Percentiles rank a stretch among this genome's conserved stretches.
Conservation (phyloP, 2,888 invertebrate species). For the Panorpa germanica region DNA sequence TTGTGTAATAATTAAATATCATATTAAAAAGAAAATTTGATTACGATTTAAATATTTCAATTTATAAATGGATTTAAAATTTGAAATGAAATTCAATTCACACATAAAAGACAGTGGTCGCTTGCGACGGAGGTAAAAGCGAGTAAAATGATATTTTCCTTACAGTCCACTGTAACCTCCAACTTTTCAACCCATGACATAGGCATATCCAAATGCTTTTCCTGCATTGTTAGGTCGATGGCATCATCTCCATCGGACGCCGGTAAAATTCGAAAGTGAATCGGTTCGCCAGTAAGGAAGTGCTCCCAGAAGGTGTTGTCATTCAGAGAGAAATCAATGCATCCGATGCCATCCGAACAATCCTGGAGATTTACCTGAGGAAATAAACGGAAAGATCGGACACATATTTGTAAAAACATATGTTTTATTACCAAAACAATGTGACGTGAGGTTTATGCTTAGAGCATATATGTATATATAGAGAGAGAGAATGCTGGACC, state of each 20-base stretch:
- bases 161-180: slow-evolving; percentile 26
- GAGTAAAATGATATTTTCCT: not conserved
- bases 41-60: slow-evolving; percentile 5
- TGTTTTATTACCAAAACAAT: not conserved
- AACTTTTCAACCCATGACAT: slow-evolving; percentile 53
- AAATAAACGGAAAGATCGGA: slow-evolving; percentile 1
- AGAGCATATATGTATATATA: too few species aligned
- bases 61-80: not conserved
- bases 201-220: slow-evolving; percentile 62
- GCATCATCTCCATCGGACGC: slow-evolving; percentile 31
- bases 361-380: slow-evolving; percentile 40
- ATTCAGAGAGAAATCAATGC: slow-evolving; percentile 40
- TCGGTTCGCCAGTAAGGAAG: slow-evolving; percentile 49
- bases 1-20: too few species aligned
- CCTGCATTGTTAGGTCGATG: slow-evolving; percentile 25
- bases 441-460: not conserved
- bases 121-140: too few species aligned
- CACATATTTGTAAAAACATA: not conserved
- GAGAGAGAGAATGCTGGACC: too few species aligned
- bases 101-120: too few species aligned
- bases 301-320: slow-evolving; percentile 50
- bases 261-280: slow-evolving; percentile 21
- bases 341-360: slow-evolving; percentile 26
- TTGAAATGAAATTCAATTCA: not conserved
- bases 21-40: slow-evolving; percentile 3